Conservation (phyloP, 2,888 invertebrate genomes). For the Acanthosepion lycidas region DNA sequence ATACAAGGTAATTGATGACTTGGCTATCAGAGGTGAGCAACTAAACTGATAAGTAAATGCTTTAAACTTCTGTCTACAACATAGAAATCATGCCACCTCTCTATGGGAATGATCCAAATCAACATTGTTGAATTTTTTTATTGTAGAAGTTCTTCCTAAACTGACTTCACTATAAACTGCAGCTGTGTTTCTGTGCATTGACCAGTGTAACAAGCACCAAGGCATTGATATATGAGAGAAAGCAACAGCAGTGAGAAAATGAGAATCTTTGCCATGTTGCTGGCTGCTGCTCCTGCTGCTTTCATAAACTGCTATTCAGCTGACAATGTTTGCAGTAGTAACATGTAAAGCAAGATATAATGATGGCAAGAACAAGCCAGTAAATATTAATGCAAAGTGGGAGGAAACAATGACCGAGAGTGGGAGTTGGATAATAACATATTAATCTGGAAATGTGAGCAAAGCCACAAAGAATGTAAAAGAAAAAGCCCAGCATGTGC, state of each 20-base stretch:
- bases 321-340: slow-evolving; percentile 33
- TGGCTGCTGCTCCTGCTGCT: not conserved
- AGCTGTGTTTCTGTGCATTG: not conserved
- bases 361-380: not conserved
- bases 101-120: no score
- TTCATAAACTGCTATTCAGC: not conserved
- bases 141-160: not conserved
- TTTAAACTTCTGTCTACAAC: no score
- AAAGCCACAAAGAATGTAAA: not conserved
- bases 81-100: no score
- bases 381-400: not conserved
- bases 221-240: not conserved
- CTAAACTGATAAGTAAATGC: no score
- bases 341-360: not conserved
- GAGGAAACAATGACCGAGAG: not conserved
- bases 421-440: not conserved
- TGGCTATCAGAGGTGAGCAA: no score
- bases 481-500: not conserved
- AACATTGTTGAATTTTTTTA: no score
- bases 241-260: not conserved
- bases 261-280: not conserved
- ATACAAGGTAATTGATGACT: no score
- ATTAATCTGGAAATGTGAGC: not conserved
- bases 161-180: not conserved
- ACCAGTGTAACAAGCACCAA: not conserved